Evolutionary conservation across 2,888 invertebrate species (phyloP), one percentile per base, ranked within the genome.

Genomic region (Drosophila sordidula): DNA sequence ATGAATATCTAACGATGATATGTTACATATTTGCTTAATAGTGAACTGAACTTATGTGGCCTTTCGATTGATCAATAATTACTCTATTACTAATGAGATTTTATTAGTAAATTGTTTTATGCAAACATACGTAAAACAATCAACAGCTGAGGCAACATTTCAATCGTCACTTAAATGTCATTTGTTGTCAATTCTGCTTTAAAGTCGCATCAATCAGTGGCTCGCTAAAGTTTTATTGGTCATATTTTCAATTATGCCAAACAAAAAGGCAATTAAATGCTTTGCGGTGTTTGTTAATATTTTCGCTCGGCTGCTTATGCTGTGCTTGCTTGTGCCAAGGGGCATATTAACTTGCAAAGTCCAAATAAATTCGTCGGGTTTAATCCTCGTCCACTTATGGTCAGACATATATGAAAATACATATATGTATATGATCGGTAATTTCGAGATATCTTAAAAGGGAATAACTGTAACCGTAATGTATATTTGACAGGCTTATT

Each of bases 251-350:
- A 36, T 36, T 16, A 34, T 26, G 18, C 1, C 16, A 22, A 44
- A 64, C 32, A 63, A 75, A 22, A 36, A 42, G 8, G 4, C 44
- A 66, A 66, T 70, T 59, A 51, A 70, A 54, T 50, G 41, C 16
- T 51, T 11, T 41, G 6, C 22, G 36, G 32, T 34, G 8, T 44
- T 12, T 36, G 11, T 32, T 47, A 34, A 62, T 49, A 55, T 47
- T 62, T 42, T 46, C 54, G 12, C 14, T 12, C 8, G 5, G 12
- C 22, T 6, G 2, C 8, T 14, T 8, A 14, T 49, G 22, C 49
- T 11, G 14, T 34, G 14, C 14, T 22, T 9, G 3, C 3, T 5
- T 1, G 1, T 0, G 4, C 9, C 18, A 11, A n/a, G 11, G 34
- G 1, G 9, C 4, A 3, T 14, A 58, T 18, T 34, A 3, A 5